These are phyloP conservation scores for Mythimna albipuncta DNA, from an alignment of 2,888 invertebrate genomes.

Conservation along the genomic window DNA sequence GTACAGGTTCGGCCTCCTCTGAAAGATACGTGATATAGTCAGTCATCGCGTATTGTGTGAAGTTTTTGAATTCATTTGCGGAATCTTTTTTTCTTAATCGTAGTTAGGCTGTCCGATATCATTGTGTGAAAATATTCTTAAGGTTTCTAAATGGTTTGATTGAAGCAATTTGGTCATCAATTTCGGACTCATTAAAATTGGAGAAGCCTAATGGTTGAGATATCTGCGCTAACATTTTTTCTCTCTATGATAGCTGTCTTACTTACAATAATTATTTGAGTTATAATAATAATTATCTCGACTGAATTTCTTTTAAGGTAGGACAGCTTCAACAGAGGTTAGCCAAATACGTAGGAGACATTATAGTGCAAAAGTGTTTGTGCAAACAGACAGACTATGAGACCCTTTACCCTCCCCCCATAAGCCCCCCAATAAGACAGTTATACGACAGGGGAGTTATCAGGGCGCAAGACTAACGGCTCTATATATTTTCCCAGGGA, in stretches of 20 bases:
- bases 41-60: constrained; percentile 29
- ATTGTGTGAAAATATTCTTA: not conserved
- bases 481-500: no score
- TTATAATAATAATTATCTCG: no score
- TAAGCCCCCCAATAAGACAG: no score
- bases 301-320: no score
- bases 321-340: no score
- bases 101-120: not conserved
- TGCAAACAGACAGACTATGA: no score
- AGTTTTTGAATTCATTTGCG: not conserved
- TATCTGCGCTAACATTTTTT: not conserved
- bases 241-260: not conserved
- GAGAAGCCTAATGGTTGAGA: not conserved
- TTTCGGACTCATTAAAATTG: not conserved
- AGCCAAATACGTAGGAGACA: no score
- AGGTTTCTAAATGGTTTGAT: not conserved
- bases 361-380: no score
- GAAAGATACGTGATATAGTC: constrained; percentile 31
- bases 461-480: no score
- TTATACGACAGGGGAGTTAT: no score
- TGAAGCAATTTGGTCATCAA: constrained; percentile 1
- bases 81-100: not conserved
- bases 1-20: constrained; percentile 31
- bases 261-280: not conserved
- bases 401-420: no score